Evolutionary conservation across 2,113 vertebrate species (phyloP).

Genomic region (Cyanistes caeruleus): DNA sequence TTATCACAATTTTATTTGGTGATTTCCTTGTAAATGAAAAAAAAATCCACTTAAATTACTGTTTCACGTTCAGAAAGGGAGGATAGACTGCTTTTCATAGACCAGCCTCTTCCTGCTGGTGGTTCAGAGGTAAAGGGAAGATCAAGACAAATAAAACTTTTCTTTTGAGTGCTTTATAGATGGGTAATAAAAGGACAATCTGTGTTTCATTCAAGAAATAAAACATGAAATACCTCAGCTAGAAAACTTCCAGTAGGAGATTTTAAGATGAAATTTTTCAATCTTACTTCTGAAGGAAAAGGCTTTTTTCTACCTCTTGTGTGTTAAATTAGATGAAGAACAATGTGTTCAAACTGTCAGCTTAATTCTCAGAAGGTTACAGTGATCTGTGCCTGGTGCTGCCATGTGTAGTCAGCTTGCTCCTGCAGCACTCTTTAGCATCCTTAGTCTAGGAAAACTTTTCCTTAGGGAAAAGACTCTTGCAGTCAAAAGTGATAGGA

Average conservation of each 20-base stretch:
- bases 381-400: neutral
- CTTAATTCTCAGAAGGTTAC: neutral
- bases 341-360: neutral
- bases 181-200: neutral
- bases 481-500: neutral
- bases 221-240: neutral
- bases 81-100: neutral
- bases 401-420: accelerated
- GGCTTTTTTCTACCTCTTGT: neutral
- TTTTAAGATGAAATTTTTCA: neutral
- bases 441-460: neutral
- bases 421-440: accelerated
- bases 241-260: neutral
- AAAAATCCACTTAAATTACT: neutral
- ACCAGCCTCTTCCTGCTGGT: neutral
- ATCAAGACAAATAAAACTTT: neutral
- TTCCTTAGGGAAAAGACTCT: neutral
- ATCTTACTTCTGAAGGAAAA: neutral
- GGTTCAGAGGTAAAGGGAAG: neutral
- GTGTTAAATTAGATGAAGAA: neutral
- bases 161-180: neutral
- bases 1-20: neutral
- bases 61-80: neutral
- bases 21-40: neutral
- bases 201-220: neutral